A percentile compares a stretch with the other conserved stretches of the same genome.
Evolutionary conservation across 2,888 invertebrate species (phyloP).

Genomic region (Sarcophaga subvicina): DNA sequence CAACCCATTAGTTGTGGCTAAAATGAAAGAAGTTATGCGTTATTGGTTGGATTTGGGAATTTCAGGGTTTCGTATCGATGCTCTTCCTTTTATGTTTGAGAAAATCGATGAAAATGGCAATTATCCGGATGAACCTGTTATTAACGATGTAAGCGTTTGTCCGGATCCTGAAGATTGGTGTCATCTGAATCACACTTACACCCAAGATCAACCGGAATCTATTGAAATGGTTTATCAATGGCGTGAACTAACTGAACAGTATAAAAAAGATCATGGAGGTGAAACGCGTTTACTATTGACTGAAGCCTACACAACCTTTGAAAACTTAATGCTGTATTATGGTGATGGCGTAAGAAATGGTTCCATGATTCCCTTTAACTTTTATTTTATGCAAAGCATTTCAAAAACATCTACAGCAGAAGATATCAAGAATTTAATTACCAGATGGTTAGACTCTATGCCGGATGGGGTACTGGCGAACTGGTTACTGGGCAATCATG

Average conservation of each 20-base stretch:
- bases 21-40: constrained; percentile 85
- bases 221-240: constrained; percentile 86
- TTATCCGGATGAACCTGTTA: constrained; percentile 83
- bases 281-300: constrained; percentile 86
- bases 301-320: constrained; percentile 86
- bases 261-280: constrained; percentile 77
- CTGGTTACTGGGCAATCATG: constrained; percentile 92
- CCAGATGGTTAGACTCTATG: constrained; percentile 84
- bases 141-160: constrained; percentile 62
- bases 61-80: constrained; percentile 92
- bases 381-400: constrained; percentile 85
- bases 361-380: constrained; percentile 90
- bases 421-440: constrained; percentile 84
- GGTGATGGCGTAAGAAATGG: constrained; percentile 83
- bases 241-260: constrained; percentile 85
- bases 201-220: constrained; percentile 82
- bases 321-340: constrained; percentile 85
- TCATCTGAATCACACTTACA: constrained; percentile 67
- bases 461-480: constrained; percentile 85
- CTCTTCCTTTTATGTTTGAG: constrained; percentile 81
- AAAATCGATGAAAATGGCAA: constrained; percentile 84
- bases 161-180: constrained; percentile 68
- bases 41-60: constrained; percentile 92
- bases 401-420: constrained; percentile 79
- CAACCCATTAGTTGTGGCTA: constrained; percentile 85